A percentile compares a stretch with the other conserved stretches of the same genome.
These are phyloP conservation scores for Rana temporaria DNA, from an alignment of 2,113 vertebrate species.

Conservation along the genomic window DNA sequence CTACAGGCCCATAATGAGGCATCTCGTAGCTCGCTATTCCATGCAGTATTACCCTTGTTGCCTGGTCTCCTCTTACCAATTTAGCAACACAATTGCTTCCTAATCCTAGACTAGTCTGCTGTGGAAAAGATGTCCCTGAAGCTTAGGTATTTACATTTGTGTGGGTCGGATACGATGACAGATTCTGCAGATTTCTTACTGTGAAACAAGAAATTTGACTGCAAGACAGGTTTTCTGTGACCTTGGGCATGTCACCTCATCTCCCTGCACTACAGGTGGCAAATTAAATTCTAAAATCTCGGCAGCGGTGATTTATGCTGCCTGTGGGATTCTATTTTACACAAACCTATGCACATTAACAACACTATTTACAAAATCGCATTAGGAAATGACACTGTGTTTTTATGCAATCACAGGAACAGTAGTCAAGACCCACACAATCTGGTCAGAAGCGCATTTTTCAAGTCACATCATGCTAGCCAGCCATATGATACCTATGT, in stretches of 20 bases:
- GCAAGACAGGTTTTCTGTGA: constrained; percentile 45
- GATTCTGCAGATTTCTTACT: constrained; percentile 45
- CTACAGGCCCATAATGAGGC: constrained; percentile 42
- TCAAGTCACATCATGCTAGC: constrained; percentile 21
- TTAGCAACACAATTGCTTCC: constrained; percentile 46
- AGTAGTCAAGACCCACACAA: background rate
- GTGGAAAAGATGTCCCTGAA: constrained; percentile 45
- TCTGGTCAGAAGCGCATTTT: constrained; percentile 2
- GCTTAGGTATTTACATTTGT: constrained; percentile 52
- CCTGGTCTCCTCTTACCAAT: constrained; percentile 36
- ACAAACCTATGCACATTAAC: constrained; percentile 53
- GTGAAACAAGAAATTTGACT: constrained; percentile 53
- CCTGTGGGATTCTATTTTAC: constrained; percentile 52
- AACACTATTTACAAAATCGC: constrained; percentile 43
- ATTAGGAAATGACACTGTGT: constrained; percentile 40
- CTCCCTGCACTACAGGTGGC: constrained; percentile 45
- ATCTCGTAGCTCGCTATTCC: constrained; percentile 28
- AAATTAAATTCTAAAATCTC: constrained; percentile 55
- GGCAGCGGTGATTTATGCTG: constrained; percentile 39
- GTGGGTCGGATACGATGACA: constrained; percentile 51
- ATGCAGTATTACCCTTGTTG: constrained; percentile 48
- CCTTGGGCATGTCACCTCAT: constrained; percentile 54
- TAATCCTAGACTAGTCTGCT: constrained; percentile 41
- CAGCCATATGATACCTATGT: background rate
- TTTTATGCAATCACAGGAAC: constrained; percentile 4